Percentiles rank a stretch among this genome's conserved stretches.
phyloP scores from a whole-genome alignment of 2,113 vertebrate genomes.

The Danio rerio region DNA sequence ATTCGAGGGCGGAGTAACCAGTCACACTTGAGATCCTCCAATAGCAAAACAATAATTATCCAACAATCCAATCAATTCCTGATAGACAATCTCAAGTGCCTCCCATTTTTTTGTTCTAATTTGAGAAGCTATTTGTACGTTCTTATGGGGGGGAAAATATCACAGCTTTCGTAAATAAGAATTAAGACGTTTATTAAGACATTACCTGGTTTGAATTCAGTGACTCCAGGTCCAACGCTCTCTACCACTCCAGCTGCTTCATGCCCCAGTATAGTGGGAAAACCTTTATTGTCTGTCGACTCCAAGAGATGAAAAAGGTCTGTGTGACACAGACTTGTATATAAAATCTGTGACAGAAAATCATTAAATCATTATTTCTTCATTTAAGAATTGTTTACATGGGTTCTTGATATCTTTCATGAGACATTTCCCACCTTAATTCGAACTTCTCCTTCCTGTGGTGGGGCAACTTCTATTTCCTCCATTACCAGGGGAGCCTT shows the following conservation, averaged over 20 bases:
- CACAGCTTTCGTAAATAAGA: no score
- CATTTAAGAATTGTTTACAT: not conserved
- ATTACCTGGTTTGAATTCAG: constrained; percentile 81
- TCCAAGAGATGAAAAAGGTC: constrained; percentile 76
- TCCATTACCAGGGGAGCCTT: constrained; percentile 84
- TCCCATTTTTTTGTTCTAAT: no score
- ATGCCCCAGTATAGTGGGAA: constrained; percentile 83
- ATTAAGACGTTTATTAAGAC: not conserved
- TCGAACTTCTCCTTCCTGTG: constrained; percentile 82
- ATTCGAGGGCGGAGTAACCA: no score
- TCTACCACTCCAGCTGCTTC: constrained; percentile 87
- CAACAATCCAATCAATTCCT: no score
- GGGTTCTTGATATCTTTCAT: not conserved
- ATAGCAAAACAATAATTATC: no score
- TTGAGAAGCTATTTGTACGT: no score
- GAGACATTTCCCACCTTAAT: constrained; percentile 78
- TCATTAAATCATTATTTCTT: not conserved
- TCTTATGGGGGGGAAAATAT: no score
- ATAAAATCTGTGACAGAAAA: constrained; percentile 77
- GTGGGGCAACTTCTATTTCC: constrained; percentile 86
- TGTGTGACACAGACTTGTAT: constrained; percentile 81
- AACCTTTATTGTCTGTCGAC: constrained; percentile 69
- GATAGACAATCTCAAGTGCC: no score
- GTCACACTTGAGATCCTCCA: no score
- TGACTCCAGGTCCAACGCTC: constrained; percentile 83